Evolutionary conservation across 2,113 vertebrate genomes (phyloP).

Genomic region (Ariopsis seemanni): DNA sequence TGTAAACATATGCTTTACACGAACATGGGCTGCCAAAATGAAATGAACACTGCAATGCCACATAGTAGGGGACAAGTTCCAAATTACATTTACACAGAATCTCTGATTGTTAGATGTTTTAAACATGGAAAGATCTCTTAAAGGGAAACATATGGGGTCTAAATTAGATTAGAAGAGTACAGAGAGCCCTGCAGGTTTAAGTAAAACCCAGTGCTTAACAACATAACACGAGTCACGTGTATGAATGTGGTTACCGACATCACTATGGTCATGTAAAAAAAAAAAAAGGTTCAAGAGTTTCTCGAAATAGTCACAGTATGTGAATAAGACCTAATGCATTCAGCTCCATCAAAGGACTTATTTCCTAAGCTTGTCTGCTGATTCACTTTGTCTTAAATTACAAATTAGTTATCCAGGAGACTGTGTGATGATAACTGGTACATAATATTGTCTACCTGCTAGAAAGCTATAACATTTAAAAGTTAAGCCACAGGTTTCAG

Average conservation of each 20-base stretch:
- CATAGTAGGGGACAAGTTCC: conserved; percentile 38
- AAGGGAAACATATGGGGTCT: conserved; percentile 55
- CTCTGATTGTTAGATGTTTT: conserved; percentile 43
- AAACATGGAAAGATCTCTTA: conserved; percentile 48
- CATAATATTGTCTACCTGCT: not conserved
- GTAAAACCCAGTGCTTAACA: conserved; percentile 45
- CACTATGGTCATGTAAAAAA: not conserved
- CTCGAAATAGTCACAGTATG: not conserved
- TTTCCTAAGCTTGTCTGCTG: not conserved
- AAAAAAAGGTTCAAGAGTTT: not conserved
- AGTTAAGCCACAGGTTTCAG: not conserved
- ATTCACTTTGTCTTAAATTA: not conserved
- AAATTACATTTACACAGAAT: conserved; percentile 40
- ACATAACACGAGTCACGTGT: not conserved
- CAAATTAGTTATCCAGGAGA: not conserved
- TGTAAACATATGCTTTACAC: conserved; percentile 24
- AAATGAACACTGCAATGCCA: conserved; percentile 36
- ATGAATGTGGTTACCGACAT: conserved; percentile 10
- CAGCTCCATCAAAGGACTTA: not conserved
- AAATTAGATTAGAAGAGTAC: conserved; percentile 56
- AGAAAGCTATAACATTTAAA: not conserved
- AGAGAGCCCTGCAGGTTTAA: conserved; percentile 27
- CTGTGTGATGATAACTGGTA: not conserved
- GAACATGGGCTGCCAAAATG: conserved; percentile 10
- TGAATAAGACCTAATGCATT: conserved; percentile 2